These are phyloP conservation scores for Drosophila setifemur DNA, from an alignment of 1,140 invertebrate species.

Conservation along the genomic window DNA sequence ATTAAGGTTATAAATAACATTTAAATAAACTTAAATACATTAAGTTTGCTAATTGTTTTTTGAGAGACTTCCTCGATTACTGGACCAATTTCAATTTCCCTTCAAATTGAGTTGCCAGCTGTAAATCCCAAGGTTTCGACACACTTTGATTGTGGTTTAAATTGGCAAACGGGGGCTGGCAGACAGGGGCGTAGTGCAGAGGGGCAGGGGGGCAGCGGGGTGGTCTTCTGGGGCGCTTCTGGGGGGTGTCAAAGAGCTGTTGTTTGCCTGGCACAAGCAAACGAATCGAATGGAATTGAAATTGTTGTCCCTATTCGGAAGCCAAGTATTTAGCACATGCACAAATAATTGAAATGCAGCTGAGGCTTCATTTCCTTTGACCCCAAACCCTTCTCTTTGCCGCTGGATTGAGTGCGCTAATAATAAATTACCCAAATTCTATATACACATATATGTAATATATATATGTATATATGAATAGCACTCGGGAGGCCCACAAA, in stretches of 20 bases:
- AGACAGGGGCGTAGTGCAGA: not conserved
- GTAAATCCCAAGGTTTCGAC: conserved; percentile 8
- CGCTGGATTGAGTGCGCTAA: conserved; percentile 20
- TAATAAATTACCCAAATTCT: conserved; percentile 40
- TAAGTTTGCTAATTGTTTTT: too few relatives aligned
- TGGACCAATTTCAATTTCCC: conserved; percentile 1
- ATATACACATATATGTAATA: not conserved
- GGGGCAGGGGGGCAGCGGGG: not conserved
- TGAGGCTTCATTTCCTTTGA: conserved; percentile 25
- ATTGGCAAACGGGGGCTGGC: not conserved
- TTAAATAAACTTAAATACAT: too few relatives aligned
- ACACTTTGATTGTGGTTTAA: conserved; percentile 6
- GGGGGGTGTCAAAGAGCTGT: conserved; percentile 5
- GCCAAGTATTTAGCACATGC: conserved; percentile 27
- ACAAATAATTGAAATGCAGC: conserved; percentile 43
- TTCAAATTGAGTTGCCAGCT: not conserved
- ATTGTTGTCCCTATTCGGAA: conserved; percentile 24
- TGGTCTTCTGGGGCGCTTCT: too few relatives aligned
- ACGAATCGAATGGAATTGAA: conserved; percentile 15
- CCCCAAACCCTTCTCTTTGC: not conserved
- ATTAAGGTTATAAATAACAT: too few relatives aligned
- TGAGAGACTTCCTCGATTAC: too few relatives aligned
- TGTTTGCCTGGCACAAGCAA: conserved; percentile 28
- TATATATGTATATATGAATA: not conserved
- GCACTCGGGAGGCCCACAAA: conserved; percentile 13